A percentile compares a stretch with the other conserved stretches of the same genome.
Conservation (phyloP, 2,888 invertebrate species). For the Tiliacea aurago region DNA sequence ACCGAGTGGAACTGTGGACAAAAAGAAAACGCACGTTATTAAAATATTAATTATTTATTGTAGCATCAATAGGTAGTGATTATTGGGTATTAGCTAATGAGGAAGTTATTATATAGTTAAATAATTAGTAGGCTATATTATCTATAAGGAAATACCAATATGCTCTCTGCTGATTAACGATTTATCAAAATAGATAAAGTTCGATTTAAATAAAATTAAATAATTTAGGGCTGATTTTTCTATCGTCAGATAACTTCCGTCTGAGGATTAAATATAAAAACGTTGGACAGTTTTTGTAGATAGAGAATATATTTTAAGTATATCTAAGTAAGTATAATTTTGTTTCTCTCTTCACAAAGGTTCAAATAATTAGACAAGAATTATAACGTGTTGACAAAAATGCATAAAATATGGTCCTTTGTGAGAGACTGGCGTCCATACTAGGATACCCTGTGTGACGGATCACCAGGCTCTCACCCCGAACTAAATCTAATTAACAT, state of each 20-base stretch:
- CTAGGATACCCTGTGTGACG: no score
- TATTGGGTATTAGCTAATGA: neutral
- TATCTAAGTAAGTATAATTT: no score
- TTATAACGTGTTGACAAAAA: no score
- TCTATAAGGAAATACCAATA: neutral
- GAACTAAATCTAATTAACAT: no score
- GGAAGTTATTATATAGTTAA: neutral
- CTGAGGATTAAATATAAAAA: neutral
- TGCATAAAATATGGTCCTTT: no score
- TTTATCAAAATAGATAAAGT: neutral
- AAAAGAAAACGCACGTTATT: slow-evolving; percentile 37
- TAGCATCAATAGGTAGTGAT: neutral
- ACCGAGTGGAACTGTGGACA: slow-evolving; percentile 86
- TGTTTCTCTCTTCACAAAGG: no score
- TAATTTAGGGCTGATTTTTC: no score
- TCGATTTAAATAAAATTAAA: neutral
- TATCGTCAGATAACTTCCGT: neutral
- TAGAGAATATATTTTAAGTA: neutral
- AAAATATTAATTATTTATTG: no score
- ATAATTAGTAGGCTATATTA: neutral
- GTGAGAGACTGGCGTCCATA: no score
- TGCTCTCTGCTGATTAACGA: neutral
- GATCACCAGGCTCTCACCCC: no score
- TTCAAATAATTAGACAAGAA: no score
- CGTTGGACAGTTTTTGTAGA: neutral